These are phyloP conservation scores for Allygus modestus DNA, from an alignment of 2,888 invertebrate genomes.

Conservation along the genomic window DNA sequence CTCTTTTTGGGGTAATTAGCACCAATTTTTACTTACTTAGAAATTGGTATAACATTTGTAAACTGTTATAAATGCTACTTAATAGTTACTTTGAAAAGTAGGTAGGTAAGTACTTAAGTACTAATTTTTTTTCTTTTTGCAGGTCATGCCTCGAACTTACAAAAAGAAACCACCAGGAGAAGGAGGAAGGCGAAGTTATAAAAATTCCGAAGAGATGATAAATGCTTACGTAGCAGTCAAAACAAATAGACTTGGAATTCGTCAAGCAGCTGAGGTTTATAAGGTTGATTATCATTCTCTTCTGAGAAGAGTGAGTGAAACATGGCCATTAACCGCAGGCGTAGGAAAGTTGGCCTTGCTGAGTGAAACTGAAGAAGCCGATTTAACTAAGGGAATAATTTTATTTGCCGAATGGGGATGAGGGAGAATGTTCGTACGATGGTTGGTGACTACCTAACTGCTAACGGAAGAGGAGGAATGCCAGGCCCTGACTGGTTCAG, in stretches of 20 bases:
- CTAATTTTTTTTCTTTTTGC: background rate
- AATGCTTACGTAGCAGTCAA: conserved; percentile 18
- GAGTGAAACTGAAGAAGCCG: conserved; percentile 31
- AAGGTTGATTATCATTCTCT: conserved; percentile 18
- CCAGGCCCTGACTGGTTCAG: conserved; percentile 8
- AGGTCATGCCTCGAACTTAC: conserved; percentile 12
- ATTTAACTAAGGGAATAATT: background rate
- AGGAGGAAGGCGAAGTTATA: conserved; percentile 16
- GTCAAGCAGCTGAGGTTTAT: conserved; percentile 24
- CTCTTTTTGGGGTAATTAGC: no score
- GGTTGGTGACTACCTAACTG: conserved; percentile 9
- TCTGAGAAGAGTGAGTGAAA: conserved; percentile 6
- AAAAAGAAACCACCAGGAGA: conserved; percentile 7
- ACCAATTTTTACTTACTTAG: no score
- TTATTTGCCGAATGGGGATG: conserved; percentile 19
- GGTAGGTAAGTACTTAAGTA: no score
- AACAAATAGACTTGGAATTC: conserved; percentile 1
- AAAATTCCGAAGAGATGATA: conserved; percentile 8
- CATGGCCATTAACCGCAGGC: conserved; percentile 23
- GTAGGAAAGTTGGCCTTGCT: conserved; percentile 3
- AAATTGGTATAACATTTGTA: no score
- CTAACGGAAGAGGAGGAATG: conserved; percentile 6
- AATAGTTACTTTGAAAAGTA: no score
- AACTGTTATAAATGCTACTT: no score
- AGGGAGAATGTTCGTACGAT: background rate